Conservation (phyloP, 2,113 vertebrate genomes). For the Otocyon megalotis region DNA sequence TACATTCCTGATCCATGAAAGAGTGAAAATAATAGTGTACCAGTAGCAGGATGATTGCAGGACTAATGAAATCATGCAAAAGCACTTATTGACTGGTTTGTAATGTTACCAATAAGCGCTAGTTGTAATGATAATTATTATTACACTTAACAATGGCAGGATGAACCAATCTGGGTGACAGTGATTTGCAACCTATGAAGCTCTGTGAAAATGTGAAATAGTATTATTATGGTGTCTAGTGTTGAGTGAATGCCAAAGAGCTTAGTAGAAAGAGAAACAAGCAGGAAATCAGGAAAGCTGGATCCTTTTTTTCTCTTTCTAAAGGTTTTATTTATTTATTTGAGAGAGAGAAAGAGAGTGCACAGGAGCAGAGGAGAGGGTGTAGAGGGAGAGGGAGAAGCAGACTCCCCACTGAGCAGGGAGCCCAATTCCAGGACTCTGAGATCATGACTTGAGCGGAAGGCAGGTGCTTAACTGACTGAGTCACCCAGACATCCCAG, state of each 20-base stretch:
- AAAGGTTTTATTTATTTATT: background rate
- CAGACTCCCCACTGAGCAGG: background rate
- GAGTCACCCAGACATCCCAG: background rate
- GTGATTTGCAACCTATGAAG: slow-evolving; percentile 33
- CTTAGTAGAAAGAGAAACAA: background rate
- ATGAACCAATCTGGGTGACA: background rate
- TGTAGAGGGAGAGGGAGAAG: background rate
- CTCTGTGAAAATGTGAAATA: slow-evolving; percentile 33
- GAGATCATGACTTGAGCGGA: background rate
- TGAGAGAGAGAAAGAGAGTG: background rate
- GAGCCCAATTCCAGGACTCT: background rate
- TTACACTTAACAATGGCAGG: background rate
- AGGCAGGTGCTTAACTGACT: background rate
- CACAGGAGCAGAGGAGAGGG: background rate
- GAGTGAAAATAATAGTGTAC: background rate
- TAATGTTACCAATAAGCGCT: background rate
- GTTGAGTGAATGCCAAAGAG: background rate
- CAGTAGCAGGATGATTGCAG: background rate
- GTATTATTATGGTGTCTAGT: background rate
- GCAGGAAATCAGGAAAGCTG: background rate
- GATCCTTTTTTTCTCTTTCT: background rate
- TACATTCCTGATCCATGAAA: slow-evolving; percentile 16
- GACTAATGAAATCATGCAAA: slow-evolving; percentile 8
- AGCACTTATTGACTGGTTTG: background rate
- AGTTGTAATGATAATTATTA: background rate